Base-by-base conservation (phyloP, 2,113 vertebrate genomes). In the human (Homo sapiens) region DNA sequence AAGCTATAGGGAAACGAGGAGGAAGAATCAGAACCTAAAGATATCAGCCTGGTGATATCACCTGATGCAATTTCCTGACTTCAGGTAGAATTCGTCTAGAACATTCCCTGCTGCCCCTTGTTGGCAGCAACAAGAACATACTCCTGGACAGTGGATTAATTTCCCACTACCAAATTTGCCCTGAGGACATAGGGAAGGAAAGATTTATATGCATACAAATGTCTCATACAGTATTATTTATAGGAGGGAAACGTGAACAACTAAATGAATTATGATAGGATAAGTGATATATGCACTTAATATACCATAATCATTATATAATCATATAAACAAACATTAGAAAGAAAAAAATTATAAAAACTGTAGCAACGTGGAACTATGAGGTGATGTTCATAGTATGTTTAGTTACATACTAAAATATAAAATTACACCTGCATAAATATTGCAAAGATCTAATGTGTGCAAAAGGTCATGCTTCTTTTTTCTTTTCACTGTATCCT, bases 1-100 rank as follows among this genome's bases (percentile, higher is more conserved):
- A 94, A 43, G 91, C 96, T 97, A 30, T 0, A 59, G 40, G 61
- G 32, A 94, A 93, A 93, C 22, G 76, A 76, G 45, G 57, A 76
- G 4, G 61, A 25, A 48, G 73, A 38, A 55, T 95, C 30, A 97
- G 96, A 90, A 52, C 17, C 5, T 27, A 45, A 32, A 78, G 17
- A 4, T 9, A 59, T 75, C 66, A 87, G 25, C 9, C 38, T 89
- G 32, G 10, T 13, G 43, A 38, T 18, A 59, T 64, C 43, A 23
- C 64, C 38, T 64, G 38, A 80, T 30, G 68, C 70, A 40, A 8
- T 38, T 38, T 80, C 66, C 59, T 16, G 32, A n/a, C 52, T 48
- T 89, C 38, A 52, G 66, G 83, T 22, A 78, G 90, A 52, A 30
- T 84, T 43, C n/a, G 2, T 72, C 79, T 72, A n/a, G 59, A 93